Base-by-base conservation (phyloP, 2,888 invertebrate genomes). In the Rhagium mordax region DNA sequence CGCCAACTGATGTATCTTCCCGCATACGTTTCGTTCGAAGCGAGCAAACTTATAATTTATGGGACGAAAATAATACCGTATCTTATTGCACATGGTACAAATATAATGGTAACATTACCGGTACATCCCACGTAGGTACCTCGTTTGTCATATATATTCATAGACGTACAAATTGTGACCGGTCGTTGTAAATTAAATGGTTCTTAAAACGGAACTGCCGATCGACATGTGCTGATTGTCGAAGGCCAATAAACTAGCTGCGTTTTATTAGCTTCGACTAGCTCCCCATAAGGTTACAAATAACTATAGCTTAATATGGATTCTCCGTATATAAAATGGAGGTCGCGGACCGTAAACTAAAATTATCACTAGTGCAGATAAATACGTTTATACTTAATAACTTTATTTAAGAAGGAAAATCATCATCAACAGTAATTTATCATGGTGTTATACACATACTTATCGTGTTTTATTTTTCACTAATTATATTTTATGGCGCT, bases 131-230 rank as follows among this genome's bases (percentile, higher is more conserved):
- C 70, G 70, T n/a, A n/a, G n/a, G n/a, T 73, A 59, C 51, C 64
- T 48, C 33, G 66, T 66, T 66, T 70, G 59, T 57, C 53, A 64
- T 51, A 70, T 70, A 74, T 70, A 41, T 41, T 74, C 65, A 51
- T 57, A 48, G 53, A 53, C 64, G 29, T 68, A 72, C 70, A 74
- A 74, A 74, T 74, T 70, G 66, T 57, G 62, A 51, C 57, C 71
- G 69, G 53, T 51, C 21, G 60, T 70, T 53, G 41, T 59, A 20
- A 62, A 71, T 74, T 67, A 71, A 70, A 65, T 61, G 66, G 20
- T 27, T 61, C 60, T 59, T 69, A 70, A 72, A 66, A 66, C 49
- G 59, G 66, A 67, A 68, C 67, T 65, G 73, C 6, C 69, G 66
- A 74, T 70, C 61, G 61, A 66, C 66, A 61, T 55, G 57, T 66